Conservation (phyloP, 2,113 vertebrate species). For the Electrona antarctica region DNA sequence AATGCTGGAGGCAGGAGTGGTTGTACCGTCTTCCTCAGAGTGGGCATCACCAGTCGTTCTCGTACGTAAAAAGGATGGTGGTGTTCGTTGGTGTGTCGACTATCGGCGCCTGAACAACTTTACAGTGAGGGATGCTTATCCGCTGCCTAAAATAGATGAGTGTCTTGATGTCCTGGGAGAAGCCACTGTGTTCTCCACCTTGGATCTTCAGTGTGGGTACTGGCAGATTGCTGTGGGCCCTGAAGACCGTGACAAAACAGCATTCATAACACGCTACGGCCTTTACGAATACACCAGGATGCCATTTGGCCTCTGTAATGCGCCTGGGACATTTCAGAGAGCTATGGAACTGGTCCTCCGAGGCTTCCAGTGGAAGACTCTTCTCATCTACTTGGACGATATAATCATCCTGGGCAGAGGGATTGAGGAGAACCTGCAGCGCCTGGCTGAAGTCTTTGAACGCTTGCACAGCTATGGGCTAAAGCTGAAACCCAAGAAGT, state of each 20-base stretch:
- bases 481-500: conserved; percentile 36
- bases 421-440: conserved; percentile 6
- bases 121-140: conserved; percentile 35
- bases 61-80: conserved; percentile 34
- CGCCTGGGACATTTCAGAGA: too few species aligned
- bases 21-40: conserved; percentile 12
- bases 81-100: conserved; percentile 28
- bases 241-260: conserved; percentile 11
- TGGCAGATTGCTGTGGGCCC: conserved; percentile 35
- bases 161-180: conserved; percentile 25
- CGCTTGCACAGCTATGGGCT: conserved; percentile 1
- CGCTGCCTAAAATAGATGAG: conserved; percentile 36
- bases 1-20: conserved; percentile 21
- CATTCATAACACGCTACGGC: not conserved
- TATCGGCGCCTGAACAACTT: conserved; percentile 26
- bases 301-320: too few species aligned
- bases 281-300: too few species aligned
- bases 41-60: conserved; percentile 33
- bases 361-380: conserved; percentile 16
- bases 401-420: conserved; percentile 23
- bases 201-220: conserved; percentile 29
- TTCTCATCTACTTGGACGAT: conserved; percentile 29
- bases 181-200: conserved; percentile 22
- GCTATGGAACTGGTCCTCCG: not conserved
- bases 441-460: conserved; percentile 20